Conservation (phyloP, 2,888 invertebrate species). For the Drosophila monieri region DNA sequence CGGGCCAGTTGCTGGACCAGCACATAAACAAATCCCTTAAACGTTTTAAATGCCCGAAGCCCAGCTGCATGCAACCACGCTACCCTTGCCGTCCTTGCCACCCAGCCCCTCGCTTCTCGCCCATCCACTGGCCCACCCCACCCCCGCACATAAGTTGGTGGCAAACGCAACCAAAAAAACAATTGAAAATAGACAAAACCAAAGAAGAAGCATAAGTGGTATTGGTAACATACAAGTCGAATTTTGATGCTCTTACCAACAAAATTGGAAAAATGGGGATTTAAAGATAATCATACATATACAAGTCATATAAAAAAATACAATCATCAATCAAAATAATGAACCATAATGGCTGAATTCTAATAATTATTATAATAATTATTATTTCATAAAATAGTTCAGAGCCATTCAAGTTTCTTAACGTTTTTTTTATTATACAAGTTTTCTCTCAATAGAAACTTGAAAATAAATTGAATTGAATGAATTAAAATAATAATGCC, state of each 20-base stretch:
- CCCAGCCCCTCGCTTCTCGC: neutral
- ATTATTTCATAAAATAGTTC: no score
- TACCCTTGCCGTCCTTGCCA: constrained; percentile 2
- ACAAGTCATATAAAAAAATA: no score
- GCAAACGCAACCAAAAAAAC: constrained; percentile 51
- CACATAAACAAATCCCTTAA: constrained; percentile 76
- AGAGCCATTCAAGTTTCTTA: no score
- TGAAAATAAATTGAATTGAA: no score
- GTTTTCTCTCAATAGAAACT: no score
- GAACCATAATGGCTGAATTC: no score
- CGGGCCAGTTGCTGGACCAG: constrained; percentile 24
- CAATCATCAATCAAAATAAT: no score
- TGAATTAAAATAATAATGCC: no score
- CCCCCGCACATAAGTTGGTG: constrained; percentile 62
- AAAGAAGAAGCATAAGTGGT: constrained; percentile 10
- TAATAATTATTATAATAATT: no score
- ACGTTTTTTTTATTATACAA: no score
- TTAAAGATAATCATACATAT: neutral
- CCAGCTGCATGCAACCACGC: constrained; percentile 63
- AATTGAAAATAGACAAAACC: constrained; percentile 39
- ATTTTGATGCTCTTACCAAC: constrained; percentile 9
- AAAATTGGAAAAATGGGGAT: neutral
- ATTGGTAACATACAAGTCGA: no score
- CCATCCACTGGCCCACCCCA: neutral
- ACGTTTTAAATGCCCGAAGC: constrained; percentile 72